Percentiles rank a stretch among this genome's conserved stretches.
Evolutionary conservation across 2,113 vertebrate species (phyloP).

Genomic region (Phodopus roborovskii): DNA sequence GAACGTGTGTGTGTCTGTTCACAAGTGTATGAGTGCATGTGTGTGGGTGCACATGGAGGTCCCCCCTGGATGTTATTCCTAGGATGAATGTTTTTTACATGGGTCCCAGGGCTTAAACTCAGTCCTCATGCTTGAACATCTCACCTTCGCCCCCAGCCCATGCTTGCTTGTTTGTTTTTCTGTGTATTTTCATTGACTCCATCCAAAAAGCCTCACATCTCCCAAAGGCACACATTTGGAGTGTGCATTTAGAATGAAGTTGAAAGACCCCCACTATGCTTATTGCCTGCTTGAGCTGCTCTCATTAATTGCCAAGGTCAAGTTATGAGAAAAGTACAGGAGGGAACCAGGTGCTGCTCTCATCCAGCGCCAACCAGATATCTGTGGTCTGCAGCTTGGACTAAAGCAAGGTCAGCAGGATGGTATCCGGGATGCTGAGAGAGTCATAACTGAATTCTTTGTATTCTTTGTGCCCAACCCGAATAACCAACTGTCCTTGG

Average conservation of each 20-base stretch:
- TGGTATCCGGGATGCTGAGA: too few species aligned
- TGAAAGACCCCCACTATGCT: too few species aligned
- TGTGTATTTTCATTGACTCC: neutral
- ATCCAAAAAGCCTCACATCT: neutral
- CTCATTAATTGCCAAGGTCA: too few species aligned
- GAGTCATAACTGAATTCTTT: too few species aligned
- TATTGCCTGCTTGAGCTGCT: too few species aligned
- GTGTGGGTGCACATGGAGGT: neutral
- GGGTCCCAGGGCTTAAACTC: neutral
- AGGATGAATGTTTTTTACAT: neutral
- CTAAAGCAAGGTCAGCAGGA: too few species aligned
- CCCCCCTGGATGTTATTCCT: neutral
- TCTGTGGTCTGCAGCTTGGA: too few species aligned
- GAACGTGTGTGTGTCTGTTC: neutral
- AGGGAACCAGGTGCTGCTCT: too few species aligned
- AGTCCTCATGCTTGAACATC: neutral
- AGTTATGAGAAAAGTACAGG: too few species aligned
- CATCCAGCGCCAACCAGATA: too few species aligned
- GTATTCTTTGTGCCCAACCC: too few species aligned
- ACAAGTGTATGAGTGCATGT: neutral
- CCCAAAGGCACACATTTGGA: neutral
- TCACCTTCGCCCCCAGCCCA: neutral
- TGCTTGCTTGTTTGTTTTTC: neutral
- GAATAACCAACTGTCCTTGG: too few species aligned
- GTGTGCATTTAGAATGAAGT: neutral